Base-by-base conservation (phyloP, 2,888 invertebrate genomes). In the Drosophila melanocephala region DNA sequence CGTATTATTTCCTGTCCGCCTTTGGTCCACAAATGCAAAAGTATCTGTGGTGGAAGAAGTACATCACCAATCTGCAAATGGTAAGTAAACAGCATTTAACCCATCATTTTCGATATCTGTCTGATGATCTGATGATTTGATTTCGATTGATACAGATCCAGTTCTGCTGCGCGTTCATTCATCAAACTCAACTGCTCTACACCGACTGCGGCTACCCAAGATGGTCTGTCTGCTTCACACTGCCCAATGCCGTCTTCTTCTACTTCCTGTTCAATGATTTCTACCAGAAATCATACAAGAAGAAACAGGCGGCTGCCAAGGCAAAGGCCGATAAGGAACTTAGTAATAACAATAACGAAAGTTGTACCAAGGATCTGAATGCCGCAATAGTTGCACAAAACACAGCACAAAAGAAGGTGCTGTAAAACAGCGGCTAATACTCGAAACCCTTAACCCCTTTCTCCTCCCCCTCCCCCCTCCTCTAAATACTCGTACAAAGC, bases 21-120 rank as follows among this genome's bases (percentile, higher is more conserved):
- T 94, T 98, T 92, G 97, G 98, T 35, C 98, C 98, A 0, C 95
- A 96, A 84, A 96, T 96, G 93, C 97, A 97, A 92, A 96, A 96
- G 93, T 98, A 97, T 92, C 94, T 98, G 77, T 98, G 97, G 96
- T 98, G 98, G 98, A 98, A 98, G 94, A 97, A 96, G 83, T 96
- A 98, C 93, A 96, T 99, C 84, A 98, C 98, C 35, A 96, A 96
- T 33, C 94, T 98, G 91, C 98, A 98, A 95, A 97, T 98, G 96
- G 97, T 97, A 94, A 93, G 94, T 9, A 9, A 39, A n/a, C 2
- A 0, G 6, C 1, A 26, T 10, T 28, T 16, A 33, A 14, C 1
- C 2, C 1, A 14, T 53, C 0, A 14, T 5, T 5, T 26, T 16
- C 4, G 9, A 12, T 22, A 1, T 44, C 0, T 12, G 19, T 26